Conservation (phyloP, 2,888 invertebrate genomes). For the Heliconius hortense region DNA sequence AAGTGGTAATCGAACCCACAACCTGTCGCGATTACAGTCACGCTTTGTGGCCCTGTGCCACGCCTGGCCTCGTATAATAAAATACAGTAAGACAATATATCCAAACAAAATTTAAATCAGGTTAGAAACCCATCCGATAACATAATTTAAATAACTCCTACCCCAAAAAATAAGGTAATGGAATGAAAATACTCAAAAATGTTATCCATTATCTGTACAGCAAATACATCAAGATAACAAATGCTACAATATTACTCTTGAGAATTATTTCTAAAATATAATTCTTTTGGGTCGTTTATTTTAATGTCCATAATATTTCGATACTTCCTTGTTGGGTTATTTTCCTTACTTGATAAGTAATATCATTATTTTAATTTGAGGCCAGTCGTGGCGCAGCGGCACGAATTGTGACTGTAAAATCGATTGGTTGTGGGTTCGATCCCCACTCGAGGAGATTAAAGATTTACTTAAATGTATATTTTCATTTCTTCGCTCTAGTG, state of each 20-base stretch:
- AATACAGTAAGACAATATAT: neutral
- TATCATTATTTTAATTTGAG: neutral
- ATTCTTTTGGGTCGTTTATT: slow-evolving; percentile 28
- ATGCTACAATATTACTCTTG: slow-evolving; percentile 50
- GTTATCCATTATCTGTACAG: slow-evolving; percentile 66
- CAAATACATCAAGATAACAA: slow-evolving; percentile 55
- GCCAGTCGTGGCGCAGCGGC: too few species aligned
- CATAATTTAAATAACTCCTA: slow-evolving; percentile 62
- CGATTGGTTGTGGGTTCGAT: too few species aligned
- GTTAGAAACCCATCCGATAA: slow-evolving; percentile 45
- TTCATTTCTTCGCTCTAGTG: too few species aligned
- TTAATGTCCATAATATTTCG: slow-evolving; percentile 14
- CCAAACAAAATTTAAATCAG: slow-evolving; percentile 22
- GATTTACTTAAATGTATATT: too few species aligned
- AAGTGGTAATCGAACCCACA: too few species aligned
- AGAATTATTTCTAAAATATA: slow-evolving; percentile 37
- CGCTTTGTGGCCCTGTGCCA: too few species aligned
- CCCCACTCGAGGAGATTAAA: too few species aligned
- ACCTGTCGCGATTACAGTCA: too few species aligned
- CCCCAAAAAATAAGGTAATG: slow-evolving; percentile 62
- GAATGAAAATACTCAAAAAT: slow-evolving; percentile 71
- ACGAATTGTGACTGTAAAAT: too few species aligned
- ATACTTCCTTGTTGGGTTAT: neutral
- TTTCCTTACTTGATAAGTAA: slow-evolving; percentile 1
- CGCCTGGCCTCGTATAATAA: too few species aligned